Conservation (phyloP, 2,888 invertebrate genomes). For the Phragmatobia fuliginosa region DNA sequence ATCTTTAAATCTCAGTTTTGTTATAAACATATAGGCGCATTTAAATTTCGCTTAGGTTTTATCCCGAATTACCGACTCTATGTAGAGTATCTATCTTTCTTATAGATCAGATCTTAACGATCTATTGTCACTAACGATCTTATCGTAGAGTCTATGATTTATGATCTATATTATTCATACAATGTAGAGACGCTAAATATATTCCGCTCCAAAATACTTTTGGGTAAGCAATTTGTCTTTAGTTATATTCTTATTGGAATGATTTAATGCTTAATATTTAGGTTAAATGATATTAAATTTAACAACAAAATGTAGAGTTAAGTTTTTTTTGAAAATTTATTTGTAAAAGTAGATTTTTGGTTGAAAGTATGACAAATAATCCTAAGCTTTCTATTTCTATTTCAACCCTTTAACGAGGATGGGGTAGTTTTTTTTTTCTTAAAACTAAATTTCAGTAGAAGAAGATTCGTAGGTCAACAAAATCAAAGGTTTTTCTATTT, state of each 20-base stretch:
- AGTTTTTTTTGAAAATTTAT: background rate
- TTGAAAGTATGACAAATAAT: too few species aligned
- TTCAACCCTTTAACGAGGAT: too few species aligned
- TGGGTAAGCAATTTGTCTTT: background rate
- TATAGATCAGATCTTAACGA: constrained; percentile 40
- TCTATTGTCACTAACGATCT: constrained; percentile 49
- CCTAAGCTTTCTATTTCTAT: too few species aligned
- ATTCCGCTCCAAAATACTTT: constrained; percentile 27
- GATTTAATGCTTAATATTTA: background rate
- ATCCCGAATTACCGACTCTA: background rate
- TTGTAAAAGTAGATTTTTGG: too few species aligned
- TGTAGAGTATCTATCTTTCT: constrained; percentile 14
- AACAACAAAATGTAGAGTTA: background rate
- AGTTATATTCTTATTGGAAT: background rate
- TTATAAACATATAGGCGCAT: background rate
- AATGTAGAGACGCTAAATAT: constrained; percentile 35
- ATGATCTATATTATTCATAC: constrained; percentile 42
- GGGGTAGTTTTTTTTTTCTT: too few species aligned
- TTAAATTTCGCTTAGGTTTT: background rate
- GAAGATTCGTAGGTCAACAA: background rate
- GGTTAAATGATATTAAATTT: too few species aligned
- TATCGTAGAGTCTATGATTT: constrained; percentile 45
- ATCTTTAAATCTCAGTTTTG: background rate
- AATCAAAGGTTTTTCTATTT: too few species aligned
- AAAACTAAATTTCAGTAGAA: too few species aligned